Percentiles rank a stretch among this genome's conserved stretches.
phyloP scores from a whole-genome alignment of 2,113 vertebrate species.

The Eupsittula cactorum region DNA sequence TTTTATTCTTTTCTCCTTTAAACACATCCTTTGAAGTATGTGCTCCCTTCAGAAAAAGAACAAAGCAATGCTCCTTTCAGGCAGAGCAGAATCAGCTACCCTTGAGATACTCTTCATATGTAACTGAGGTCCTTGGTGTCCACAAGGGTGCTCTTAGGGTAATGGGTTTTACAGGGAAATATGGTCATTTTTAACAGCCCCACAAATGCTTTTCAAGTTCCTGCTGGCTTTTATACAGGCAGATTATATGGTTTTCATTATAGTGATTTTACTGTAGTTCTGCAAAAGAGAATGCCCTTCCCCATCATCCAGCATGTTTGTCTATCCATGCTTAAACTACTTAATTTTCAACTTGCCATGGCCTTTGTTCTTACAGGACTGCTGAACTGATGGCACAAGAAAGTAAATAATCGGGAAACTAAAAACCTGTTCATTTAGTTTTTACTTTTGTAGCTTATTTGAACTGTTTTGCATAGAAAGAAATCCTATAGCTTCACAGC shows the following conservation, averaged over 20 bases:
- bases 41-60: neutral
- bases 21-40: neutral
- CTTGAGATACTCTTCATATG: neutral
- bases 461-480: neutral
- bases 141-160: neutral
- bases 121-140: neutral
- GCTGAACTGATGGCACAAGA: neutral
- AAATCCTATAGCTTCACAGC: neutral
- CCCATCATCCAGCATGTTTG: neutral
- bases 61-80: neutral
- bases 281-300: neutral
- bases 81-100: neutral
- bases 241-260: constrained; percentile 9
- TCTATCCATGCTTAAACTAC: neutral
- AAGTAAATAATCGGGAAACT: neutral
- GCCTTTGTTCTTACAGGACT: neutral
- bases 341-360: neutral
- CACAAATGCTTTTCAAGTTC: neutral
- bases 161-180: neutral
- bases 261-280: neutral
- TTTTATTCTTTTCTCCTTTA: neutral
- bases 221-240: neutral
- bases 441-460: neutral
- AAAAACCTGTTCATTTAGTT: neutral
- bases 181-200: neutral